Conservation (phyloP, 64 coral and sea anemone genomes). For the Platygyra sinensis region DNA sequence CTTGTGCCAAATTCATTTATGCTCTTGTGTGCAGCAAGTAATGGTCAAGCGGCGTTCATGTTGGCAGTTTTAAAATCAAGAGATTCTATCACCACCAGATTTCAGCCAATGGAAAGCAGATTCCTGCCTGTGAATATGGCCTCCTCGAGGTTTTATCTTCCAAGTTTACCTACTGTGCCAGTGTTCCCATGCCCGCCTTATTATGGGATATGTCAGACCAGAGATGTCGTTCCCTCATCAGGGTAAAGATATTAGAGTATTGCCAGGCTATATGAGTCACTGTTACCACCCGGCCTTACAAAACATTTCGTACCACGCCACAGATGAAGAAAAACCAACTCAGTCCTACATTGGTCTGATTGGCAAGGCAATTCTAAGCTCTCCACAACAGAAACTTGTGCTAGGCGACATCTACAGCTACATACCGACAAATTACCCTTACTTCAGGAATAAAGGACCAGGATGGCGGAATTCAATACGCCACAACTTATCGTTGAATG, state of each 20-base stretch:
- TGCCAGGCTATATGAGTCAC: background rate
- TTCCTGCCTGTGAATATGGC: background rate
- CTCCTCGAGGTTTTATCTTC: background rate
- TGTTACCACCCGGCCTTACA: background rate
- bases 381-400: slow-evolving; percentile 66
- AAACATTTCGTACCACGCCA: slow-evolving; percentile 10
- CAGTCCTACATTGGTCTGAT: slow-evolving; percentile 77
- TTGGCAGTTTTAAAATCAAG: background rate
- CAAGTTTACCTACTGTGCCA: background rate
- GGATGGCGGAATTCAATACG: slow-evolving; percentile 73
- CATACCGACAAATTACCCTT: slow-evolving; percentile 62
- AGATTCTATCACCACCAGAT: no score
- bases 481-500: slow-evolving; percentile 66
- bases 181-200: background rate
- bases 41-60: background rate
- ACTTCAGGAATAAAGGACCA: slow-evolving; percentile 64
- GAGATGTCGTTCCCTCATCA: background rate
- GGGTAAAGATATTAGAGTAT: background rate
- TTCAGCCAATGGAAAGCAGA: background rate
- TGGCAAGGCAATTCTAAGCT: slow-evolving; percentile 67
- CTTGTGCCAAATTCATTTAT: slow-evolving; percentile 11
- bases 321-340: slow-evolving; percentile 64
- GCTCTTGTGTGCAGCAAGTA: background rate
- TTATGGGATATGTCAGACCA: slow-evolving; percentile 13
- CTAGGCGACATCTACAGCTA: slow-evolving; percentile 71